Base-by-base conservation (phyloP, 2,797 vertebrate species). In the Pseudomugil tenellus region DNA sequence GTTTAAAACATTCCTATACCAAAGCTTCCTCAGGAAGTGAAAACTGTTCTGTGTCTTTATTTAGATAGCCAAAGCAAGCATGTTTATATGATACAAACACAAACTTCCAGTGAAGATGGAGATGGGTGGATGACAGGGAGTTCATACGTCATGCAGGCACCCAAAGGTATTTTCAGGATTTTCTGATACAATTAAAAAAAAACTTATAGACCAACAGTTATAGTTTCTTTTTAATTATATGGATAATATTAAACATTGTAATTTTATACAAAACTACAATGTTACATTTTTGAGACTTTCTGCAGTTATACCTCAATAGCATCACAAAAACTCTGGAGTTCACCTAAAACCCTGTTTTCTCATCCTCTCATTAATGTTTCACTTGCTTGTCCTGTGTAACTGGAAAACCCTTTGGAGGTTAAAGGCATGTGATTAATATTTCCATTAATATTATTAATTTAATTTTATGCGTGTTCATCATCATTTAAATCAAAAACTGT, bases 381-480 rank as follows among this genome's bases (percentile, higher is more conserved):
- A 31, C 29, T 31, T 31, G 14, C 39, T 41, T 41, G 39, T 41
- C 41, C n/a, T 49, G 10, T 46, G 8, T 9, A 11, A 49, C 46
- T 48, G 21, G 21, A 10, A 21, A 9, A 61, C 39, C 8, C 21
- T 23, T 55, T 13, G 28, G 35, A 48, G 56, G 39, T 66, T 58
- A 57, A 43, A 23, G 16, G 10, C 10, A 19, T 52, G 16, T 43
- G 23, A 70, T 73, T 62, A 48, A 6, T 49, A 21, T 62, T 70
- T 70, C 46, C 17, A 49, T 61, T 16, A 52, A 37, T 73, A n/a
- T 57, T 65, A 66, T 77, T 69, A 69, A 60, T 67, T 56, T 69
- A 31, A 16, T n/a, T 21, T 65, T 35, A 34, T 58, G 26, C 46
- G 46, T 64, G 55, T 32, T 70, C 72, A 46, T 67, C 58, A 68